A percentile compares a stretch with the other conserved stretches of the same genome.
These are phyloP conservation scores for Biston stratarius DNA, from an alignment of 2,888 invertebrate genomes.

Conservation along the genomic window DNA sequence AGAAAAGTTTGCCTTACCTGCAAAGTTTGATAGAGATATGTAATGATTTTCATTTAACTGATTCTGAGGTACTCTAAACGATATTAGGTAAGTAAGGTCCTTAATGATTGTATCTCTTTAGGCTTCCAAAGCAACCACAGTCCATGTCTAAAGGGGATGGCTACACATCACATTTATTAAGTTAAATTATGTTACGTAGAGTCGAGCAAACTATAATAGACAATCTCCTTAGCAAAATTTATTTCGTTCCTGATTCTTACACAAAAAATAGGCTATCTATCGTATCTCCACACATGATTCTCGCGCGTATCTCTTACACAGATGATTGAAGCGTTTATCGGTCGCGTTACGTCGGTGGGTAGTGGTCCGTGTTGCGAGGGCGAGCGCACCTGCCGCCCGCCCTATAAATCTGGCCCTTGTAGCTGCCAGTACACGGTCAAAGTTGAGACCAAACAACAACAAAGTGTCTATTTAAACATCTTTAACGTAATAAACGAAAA, in stretches of 20 bases:
- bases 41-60: background rate
- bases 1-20: background rate
- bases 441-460: slow-evolving; percentile 30
- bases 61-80: no score
- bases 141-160: no score
- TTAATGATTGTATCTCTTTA: no score
- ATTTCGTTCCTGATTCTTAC: background rate
- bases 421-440: slow-evolving; percentile 63
- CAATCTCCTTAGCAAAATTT: background rate
- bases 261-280: background rate
- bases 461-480: no score
- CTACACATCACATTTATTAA: no score
- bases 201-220: background rate
- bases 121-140: no score
- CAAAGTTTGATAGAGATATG: background rate
- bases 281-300: background rate
- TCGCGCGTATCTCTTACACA: slow-evolving; percentile 3
- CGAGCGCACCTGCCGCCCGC: slow-evolving; percentile 76
- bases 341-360: slow-evolving; percentile 44
- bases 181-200: background rate
- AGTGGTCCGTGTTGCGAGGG: slow-evolving; percentile 72
- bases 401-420: slow-evolving; percentile 82
- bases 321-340: slow-evolving; percentile 41
- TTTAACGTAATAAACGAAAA: background rate
- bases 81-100: no score